phyloP scores from a whole-genome alignment of 1,140 invertebrate species.

The Mizuhopecten yessoensis region DNA sequence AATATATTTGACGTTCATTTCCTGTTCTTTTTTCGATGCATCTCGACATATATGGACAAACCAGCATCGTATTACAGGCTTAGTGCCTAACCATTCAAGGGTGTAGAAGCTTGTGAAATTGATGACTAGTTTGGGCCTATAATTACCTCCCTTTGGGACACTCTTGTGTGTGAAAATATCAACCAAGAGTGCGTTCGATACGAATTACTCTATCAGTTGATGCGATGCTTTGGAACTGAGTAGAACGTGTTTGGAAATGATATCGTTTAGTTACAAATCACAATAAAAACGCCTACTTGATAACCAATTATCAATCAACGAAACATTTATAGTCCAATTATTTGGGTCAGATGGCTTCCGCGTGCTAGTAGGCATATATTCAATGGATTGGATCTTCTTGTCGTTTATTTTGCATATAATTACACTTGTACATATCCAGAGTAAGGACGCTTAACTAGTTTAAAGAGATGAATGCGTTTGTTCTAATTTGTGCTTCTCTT shows the following conservation, averaged over 20 bases:
- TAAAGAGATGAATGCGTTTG: too few species aligned
- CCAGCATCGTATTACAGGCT: neutral
- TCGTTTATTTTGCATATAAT: too few species aligned
- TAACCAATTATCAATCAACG: neutral
- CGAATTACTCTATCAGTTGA: neutral
- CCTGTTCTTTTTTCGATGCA: too few species aligned
- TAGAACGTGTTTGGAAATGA: constrained; percentile 3
- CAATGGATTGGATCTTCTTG: too few species aligned
- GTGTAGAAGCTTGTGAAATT: neutral
- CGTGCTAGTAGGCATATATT: neutral
- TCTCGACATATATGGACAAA: neutral
- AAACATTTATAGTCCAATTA: neutral
- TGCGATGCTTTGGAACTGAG: neutral
- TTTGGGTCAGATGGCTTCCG: neutral
- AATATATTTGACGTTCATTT: too few species aligned
- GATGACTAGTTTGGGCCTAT: neutral
- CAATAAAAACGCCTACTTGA: constrained; percentile 22
- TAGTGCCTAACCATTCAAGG: neutral
- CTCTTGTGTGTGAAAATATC: neutral
- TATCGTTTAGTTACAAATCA: neutral
- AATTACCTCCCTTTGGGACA: neutral
- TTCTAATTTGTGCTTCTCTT: too few species aligned
- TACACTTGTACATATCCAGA: too few species aligned
- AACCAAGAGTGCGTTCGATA: constrained; percentile 15
- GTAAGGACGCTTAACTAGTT: too few species aligned